A percentile compares a stretch with the other conserved stretches of the same genome.
Evolutionary conservation across 2,113 vertebrate species (phyloP).

Genomic region (Pitta sordida): DNA sequence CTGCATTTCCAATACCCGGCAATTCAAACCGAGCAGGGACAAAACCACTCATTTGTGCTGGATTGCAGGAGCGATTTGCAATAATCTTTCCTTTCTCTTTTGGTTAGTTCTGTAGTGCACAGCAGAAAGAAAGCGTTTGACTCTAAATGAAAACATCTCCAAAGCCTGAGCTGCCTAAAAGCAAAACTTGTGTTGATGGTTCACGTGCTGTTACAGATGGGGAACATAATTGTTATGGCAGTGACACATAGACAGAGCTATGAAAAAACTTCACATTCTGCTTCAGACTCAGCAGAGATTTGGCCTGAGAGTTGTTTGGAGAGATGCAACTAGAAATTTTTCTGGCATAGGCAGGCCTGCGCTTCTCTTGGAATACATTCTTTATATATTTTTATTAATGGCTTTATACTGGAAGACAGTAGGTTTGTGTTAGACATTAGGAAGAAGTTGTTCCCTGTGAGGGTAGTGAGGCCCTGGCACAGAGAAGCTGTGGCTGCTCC

Average conservation of each 20-base stretch:
- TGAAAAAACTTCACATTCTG: neutral
- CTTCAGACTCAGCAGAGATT: constrained; percentile 17
- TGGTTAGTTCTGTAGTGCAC: too few species aligned
- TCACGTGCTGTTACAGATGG: neutral
- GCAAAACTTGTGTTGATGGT: neutral
- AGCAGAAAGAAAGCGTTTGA: neutral
- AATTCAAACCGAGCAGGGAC: neutral
- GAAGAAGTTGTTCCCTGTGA: neutral
- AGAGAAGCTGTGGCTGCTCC: neutral
- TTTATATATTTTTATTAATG: neutral
- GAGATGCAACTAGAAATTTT: constrained; percentile 20
- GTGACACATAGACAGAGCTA: neutral
- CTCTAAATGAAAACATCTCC: neutral
- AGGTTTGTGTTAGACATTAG: neutral
- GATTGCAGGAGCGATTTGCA: neutral
- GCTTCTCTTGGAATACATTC: neutral
- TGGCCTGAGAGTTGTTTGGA: constrained; percentile 48
- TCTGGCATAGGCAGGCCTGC: constrained; percentile 1
- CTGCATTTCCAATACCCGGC: neutral
- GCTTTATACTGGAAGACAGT: neutral
- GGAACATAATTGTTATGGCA: neutral
- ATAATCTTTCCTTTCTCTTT: neutral
- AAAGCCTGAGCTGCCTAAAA: neutral
- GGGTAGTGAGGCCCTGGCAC: neutral
- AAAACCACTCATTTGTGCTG: neutral